A percentile compares a stretch with the other conserved stretches of the same genome.
These are phyloP conservation scores for Patiria miniata DNA, from an alignment of 35 echinoderm and acorn worm species.

Conservation along the genomic window DNA sequence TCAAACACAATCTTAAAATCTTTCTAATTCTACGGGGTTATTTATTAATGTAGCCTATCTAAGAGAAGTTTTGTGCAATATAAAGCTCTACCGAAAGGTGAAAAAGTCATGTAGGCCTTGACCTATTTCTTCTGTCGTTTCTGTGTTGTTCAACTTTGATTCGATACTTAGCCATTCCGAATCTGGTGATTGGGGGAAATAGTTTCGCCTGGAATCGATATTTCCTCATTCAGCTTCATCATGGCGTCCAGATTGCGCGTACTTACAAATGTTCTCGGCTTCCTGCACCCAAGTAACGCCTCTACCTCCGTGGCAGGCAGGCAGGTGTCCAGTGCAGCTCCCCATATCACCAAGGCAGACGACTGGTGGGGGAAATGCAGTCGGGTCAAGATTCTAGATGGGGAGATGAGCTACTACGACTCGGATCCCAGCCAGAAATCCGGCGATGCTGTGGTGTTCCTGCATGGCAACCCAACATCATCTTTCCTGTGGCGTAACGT, in stretches of 20 bases:
- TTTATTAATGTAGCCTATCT: no score
- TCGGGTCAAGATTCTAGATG: conserved; percentile 64
- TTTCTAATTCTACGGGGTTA: no score
- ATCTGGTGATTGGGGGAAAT: no score
- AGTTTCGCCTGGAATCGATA: no score
- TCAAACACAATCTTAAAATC: no score
- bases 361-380: conserved; percentile 82
- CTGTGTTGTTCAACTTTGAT: no score
- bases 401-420: conserved; percentile 86
- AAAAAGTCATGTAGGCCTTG: no score
- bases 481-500: conserved; percentile 93
- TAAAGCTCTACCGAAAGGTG: no score
- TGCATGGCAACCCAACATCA: conserved; percentile 95
- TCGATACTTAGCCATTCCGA: no score
- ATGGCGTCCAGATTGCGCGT: background rate
- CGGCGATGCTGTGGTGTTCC: conserved; percentile 58
- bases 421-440: conserved; percentile 67
- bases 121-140: no score
- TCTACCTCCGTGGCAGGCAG: background rate
- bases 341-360: conserved; percentile 50
- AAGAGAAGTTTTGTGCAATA: no score
- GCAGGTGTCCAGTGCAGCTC: background rate
- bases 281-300: background rate
- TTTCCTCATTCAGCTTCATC: background rate
- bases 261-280: background rate